Evolutionary conservation across 1,140 invertebrate genomes (phyloP).

Genomic region (Brachionus manjavacas): DNA sequence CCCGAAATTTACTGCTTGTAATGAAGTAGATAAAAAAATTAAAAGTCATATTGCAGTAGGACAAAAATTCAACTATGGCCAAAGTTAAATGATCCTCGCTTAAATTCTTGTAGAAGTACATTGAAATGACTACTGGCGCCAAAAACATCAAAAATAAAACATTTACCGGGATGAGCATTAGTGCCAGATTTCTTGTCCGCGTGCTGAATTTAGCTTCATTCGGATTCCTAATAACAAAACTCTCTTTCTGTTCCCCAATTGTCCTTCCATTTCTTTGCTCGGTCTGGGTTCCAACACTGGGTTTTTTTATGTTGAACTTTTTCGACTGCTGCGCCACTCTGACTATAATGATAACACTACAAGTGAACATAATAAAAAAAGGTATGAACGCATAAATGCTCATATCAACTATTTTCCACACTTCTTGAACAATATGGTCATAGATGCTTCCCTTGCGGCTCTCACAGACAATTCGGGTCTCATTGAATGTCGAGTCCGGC

Average conservation of each 20-base stretch:
- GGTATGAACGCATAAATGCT: conserved; percentile 39
- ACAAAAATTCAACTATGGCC: conserved; percentile 38
- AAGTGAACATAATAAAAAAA: conserved; percentile 29
- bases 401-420: conserved; percentile 37
- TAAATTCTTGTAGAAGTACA: neutral
- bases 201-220: conserved; percentile 34
- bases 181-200: conserved; percentile 24
- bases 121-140: conserved; percentile 35
- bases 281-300: neutral
- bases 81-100: conserved; percentile 25
- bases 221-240: neutral
- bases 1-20: conserved; percentile 41
- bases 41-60: conserved; percentile 30
- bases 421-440: conserved; percentile 5
- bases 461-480: neutral
- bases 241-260: neutral
- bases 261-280: neutral
- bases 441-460: neutral
- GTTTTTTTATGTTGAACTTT: conserved; percentile 1
- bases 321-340: conserved; percentile 31
- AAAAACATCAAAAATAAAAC: conserved; percentile 42
- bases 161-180: conserved; percentile 35
- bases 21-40: conserved; percentile 41
- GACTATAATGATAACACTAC: conserved; percentile 32
- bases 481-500: neutral